phyloP scores from a whole-genome alignment of 2,888 invertebrate species.

The Loripinus fragilis region DNA sequence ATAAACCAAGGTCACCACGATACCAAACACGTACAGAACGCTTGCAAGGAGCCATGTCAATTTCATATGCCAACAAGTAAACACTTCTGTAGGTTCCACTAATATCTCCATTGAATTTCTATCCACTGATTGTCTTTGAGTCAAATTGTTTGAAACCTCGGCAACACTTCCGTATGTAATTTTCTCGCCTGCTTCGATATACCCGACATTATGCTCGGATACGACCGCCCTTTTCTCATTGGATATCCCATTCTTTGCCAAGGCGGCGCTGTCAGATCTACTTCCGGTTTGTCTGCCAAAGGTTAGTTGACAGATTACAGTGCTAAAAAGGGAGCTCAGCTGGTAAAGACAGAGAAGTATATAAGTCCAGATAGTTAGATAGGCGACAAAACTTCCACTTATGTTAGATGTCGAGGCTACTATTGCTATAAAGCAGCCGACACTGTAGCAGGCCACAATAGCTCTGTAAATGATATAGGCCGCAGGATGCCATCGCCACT shows the following conservation, averaged over 20 bases:
- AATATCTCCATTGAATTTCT: too few species aligned
- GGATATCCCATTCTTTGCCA: not conserved
- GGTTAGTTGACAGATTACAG: not conserved
- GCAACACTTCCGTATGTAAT: not conserved
- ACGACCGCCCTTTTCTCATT: not conserved
- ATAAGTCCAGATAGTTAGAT: constrained; percentile 80
- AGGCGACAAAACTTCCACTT: constrained; percentile 65
- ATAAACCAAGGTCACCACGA: constrained; percentile 75
- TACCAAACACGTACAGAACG: constrained; percentile 61
- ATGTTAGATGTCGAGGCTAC: not conserved
- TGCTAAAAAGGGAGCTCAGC: constrained; percentile 50
- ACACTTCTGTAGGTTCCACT: too few species aligned
- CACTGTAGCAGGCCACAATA: constrained; percentile 50
- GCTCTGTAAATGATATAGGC: constrained; percentile 57
- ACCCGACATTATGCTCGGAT: not conserved
- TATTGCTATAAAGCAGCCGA: constrained; percentile 35
- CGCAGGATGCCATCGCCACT: constrained; percentile 63
- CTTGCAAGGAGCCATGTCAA: constrained; percentile 72
- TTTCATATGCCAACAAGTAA: constrained; percentile 65
- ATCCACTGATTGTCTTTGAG: not conserved
- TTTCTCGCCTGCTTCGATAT: not conserved
- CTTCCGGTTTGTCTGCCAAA: not conserved
- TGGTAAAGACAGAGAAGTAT: constrained; percentile 72
- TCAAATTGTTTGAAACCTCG: not conserved
- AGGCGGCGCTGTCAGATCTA: not conserved